Base-by-base conservation (phyloP, 2,888 invertebrate species). In the Meliscaeva auricollis region DNA sequence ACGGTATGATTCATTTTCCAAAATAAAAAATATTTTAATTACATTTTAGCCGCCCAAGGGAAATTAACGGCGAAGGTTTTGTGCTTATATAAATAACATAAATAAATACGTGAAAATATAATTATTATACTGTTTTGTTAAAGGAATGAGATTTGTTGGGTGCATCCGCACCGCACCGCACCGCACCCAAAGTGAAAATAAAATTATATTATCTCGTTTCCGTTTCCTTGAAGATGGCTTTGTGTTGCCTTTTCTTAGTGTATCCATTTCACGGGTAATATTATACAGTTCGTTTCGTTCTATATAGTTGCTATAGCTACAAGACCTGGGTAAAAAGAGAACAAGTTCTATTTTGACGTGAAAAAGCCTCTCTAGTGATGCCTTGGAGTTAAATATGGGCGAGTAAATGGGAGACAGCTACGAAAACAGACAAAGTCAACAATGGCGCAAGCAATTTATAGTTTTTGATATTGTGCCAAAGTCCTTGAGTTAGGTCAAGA, bases 1-100 rank as follows among this genome's bases (percentile, higher is more conserved):
- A 89, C 91, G 92, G 92, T 92, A 91, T 89, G 89, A 72, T 9
- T 30, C 1, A 15, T 41, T 69, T 22, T 26, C n/a, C n/a, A 41
- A 58, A 48, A 60, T 0, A 32, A 26, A 17, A 50, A 38, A 13
- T 11, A 58, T 15, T 30, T 17, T 56, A 32, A 75, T 70, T 66
- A 26, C 41, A 64, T 70, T 50, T 35, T 50, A 11, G 32, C 13
- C 30, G 20, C 48, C 13, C 20, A 9, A 11, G 48, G 66, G 35
- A 66, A 66, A 50, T 50, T 50, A 66, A 32, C 7, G 7, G 17
- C 13, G 38, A 30, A 9, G 32, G n/a, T n/a, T 54, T 54, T 20
- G 17, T 5, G n/a, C 13, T 3, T 9, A 3, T 7, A 46, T 15
- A 48, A 20, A 20, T 1, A 48, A 44, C 9, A 46, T 13, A 66